Conservation (phyloP, 2,797 vertebrate species). For the Odontamblyopus lacepedii region DNA sequence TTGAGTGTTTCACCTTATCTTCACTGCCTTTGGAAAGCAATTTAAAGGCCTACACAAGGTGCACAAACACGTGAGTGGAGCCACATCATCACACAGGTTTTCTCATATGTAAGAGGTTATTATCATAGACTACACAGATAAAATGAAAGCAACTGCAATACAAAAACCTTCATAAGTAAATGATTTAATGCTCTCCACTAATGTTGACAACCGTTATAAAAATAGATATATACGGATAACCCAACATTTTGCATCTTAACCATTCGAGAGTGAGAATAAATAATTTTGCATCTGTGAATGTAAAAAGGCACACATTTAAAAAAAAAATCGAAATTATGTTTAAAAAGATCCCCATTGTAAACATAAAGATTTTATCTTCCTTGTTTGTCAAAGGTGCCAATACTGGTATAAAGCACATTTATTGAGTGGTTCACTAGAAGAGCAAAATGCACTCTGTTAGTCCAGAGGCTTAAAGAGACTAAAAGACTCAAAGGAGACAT, state of each 20-base stretch:
- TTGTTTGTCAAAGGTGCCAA: no score
- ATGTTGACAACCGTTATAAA: neutral
- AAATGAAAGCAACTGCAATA: neutral
- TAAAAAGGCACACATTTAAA: no score
- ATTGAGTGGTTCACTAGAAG: neutral
- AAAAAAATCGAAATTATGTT: no score
- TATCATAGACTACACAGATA: neutral
- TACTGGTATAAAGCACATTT: no score
- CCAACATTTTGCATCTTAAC: neutral
- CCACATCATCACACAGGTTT: neutral
- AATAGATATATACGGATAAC: neutral
- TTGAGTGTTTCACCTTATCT: constrained; percentile 67
- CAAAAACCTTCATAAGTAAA: neutral
- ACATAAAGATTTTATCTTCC: no score
- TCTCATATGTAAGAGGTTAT: neutral
- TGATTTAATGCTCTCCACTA: neutral
- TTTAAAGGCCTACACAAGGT: constrained; percentile 59
- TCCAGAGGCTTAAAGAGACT: neutral
- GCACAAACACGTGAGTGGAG: constrained; percentile 9
- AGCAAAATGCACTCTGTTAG: neutral
- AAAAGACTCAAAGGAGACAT: neutral
- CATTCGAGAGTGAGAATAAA: neutral
- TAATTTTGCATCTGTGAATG: no score
- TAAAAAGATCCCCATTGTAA: no score
- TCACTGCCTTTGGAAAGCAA: constrained; percentile 65